Evolutionary conservation across 1,140 invertebrate genomes (phyloP), one percentile per base, ranked within the genome.

Genomic region (Adoxophyes honmai): DNA sequence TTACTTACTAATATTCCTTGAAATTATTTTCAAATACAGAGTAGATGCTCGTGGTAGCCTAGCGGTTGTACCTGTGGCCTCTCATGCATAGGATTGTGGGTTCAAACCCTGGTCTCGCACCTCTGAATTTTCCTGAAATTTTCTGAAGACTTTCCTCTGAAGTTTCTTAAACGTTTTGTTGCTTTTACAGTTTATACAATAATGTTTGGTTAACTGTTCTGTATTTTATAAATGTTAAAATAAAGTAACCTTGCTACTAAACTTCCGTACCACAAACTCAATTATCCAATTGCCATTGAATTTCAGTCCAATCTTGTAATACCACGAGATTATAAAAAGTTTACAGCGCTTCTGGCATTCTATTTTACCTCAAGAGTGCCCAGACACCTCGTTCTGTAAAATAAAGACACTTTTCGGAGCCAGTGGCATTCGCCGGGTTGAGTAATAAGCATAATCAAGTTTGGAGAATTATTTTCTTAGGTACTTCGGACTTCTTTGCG

Each of bases 381-480:
- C 8, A 8, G 9, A 16, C 3, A 16, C 15, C 38, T 4, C 8
- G 4, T 9, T 15, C 15, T 39, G 6, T 39, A 16, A 15, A 14
- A 18, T 9, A 39, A 39, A 15, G 38, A 15, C 38, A 8, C 38
- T 15, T 3, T 39, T 2, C 4, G 4, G 13, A 39, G 38, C 9
- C 38, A 15, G 1, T 15, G 38, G 38, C 14, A 9, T 39, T 39
- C 9, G 7, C 13, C 5, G 13, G 38, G 13, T 39, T 39, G 38
- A 39, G 38, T 39, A 39, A 39, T 39, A 39, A 39, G 38, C 38
- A 39, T 15, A 39, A 39, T 39, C 15, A 10, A 39, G 38, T 15
- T 39, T 39, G 14, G 38, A 15, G 15, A 39, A 39, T 39, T 39
- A 39, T 39, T 16, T 6, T 14, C 13, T n/a, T 28, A 2, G 38